Evolutionary conservation across 2,888 invertebrate genomes (phyloP).

Genomic region (Sarcophaga carnaria): DNA sequence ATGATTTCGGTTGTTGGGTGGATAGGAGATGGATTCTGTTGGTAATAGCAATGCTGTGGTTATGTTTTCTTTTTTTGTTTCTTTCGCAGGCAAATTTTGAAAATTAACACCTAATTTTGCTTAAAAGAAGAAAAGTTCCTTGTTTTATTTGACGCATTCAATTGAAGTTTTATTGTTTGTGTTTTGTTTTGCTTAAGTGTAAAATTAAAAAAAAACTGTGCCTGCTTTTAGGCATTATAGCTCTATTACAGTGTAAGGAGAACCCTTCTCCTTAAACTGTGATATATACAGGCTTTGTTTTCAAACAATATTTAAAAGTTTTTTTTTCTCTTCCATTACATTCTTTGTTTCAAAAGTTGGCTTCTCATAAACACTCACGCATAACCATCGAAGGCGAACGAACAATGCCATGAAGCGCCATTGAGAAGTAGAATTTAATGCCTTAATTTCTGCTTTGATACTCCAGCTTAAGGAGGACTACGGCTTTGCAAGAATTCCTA

Average conservation of each 20-base stretch:
- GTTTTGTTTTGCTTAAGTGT: constrained; percentile 17
- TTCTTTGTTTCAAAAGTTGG: background rate
- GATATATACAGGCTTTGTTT: constrained; percentile 53
- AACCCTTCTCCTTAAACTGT: background rate
- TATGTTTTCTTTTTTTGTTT: background rate
- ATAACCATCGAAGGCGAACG: constrained; percentile 28
- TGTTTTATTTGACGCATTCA: constrained; percentile 60
- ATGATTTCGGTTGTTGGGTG: background rate
- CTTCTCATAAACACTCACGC: constrained; percentile 46
- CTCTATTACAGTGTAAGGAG: constrained; percentile 50
- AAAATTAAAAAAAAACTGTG: constrained; percentile 46
- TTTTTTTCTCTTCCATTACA: background rate
- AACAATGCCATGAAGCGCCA: constrained; percentile 55
- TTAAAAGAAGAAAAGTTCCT: constrained; percentile 8
- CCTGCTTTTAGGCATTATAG: constrained; percentile 59
- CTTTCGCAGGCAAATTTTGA: constrained; percentile 21
- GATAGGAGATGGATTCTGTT: background rate
- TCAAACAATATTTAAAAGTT: constrained; percentile 43
- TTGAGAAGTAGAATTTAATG: constrained; percentile 59
- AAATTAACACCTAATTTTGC: constrained; percentile 68
- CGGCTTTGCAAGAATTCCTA: background rate
- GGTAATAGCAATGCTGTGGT: constrained; percentile 50
- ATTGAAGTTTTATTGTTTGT: constrained; percentile 68
- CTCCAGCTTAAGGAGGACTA: constrained; percentile 16
- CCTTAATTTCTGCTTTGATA: constrained; percentile 63